These are phyloP conservation scores for Rhynchonycteris naso DNA, from an alignment of 2,797 vertebrate species.

Conservation along the genomic window DNA sequence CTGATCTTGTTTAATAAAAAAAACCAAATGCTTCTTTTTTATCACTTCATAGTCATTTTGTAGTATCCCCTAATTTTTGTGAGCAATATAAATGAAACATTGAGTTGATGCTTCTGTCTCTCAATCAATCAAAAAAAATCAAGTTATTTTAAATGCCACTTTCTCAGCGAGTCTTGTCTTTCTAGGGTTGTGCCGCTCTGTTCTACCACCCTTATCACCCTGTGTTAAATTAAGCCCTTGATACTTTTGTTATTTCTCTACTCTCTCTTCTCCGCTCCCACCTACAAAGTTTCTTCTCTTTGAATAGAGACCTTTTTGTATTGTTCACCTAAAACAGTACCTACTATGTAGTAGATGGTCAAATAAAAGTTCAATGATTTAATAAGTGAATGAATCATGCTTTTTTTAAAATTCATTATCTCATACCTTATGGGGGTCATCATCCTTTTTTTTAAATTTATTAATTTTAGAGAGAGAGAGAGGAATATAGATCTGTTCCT, in stretches of 20 bases:
- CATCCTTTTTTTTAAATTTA: too few species aligned
- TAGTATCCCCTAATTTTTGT: too few species aligned
- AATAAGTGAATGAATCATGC: conserved; percentile 4
- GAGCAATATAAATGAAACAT: too few species aligned
- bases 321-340: background rate
- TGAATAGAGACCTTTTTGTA: conserved; percentile 8
- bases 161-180: background rate
- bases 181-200: background rate
- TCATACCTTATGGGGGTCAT: background rate
- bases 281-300: background rate
- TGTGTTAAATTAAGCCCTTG: background rate
- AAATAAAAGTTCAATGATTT: conserved; percentile 33
- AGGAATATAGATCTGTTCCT: too few species aligned
- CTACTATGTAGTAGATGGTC: background rate
- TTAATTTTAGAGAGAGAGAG: too few species aligned
- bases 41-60: too few species aligned
- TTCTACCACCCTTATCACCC: background rate
- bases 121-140: too few species aligned
- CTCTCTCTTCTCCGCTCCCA: background rate
- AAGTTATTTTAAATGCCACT: background rate
- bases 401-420: background rate
- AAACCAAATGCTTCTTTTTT: too few species aligned
- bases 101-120: too few species aligned
- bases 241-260: background rate
- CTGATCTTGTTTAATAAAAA: too few species aligned